Percentiles rank a stretch among this genome's conserved stretches.
Conservation (phyloP, 2,888 invertebrate species). For the Cyaniris semiargus region DNA sequence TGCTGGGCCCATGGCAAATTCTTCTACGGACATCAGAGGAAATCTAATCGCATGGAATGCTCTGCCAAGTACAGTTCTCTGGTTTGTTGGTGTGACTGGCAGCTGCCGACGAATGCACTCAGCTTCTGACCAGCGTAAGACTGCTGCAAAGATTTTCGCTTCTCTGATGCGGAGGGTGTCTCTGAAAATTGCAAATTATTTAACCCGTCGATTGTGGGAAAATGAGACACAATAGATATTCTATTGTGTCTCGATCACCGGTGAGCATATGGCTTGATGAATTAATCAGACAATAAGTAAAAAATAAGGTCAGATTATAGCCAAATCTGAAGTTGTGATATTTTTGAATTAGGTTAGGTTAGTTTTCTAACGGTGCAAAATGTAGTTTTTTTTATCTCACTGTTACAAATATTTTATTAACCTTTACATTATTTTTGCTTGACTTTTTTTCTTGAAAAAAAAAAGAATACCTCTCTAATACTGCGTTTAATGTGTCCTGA, state of each 20-base stretch:
- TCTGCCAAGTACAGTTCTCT: slow-evolving; percentile 84
- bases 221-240: no score
- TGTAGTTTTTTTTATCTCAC: no score
- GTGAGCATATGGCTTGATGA: no score
- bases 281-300: background rate
- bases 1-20: slow-evolving; percentile 89
- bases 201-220: no score
- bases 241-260: no score
- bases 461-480: slow-evolving; percentile 80
- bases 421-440: no score
- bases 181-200: slow-evolving; percentile 58
- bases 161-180: slow-evolving; percentile 90
- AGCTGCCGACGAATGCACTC: slow-evolving; percentile 86
- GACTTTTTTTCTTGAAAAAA: no score
- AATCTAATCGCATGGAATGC: slow-evolving; percentile 88
- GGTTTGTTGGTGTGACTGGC: slow-evolving; percentile 84
- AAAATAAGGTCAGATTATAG: background rate
- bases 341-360: no score
- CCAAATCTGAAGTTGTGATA: no score
- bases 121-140: slow-evolving; percentile 86
- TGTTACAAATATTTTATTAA: no score
- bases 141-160: slow-evolving; percentile 87
- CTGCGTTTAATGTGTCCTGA: slow-evolving; percentile 87
- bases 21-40: slow-evolving; percentile 91
- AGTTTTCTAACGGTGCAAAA: no score